Base-by-base conservation (phyloP, 2,888 invertebrate species). In the Dryocosmus kuriphilus region DNA sequence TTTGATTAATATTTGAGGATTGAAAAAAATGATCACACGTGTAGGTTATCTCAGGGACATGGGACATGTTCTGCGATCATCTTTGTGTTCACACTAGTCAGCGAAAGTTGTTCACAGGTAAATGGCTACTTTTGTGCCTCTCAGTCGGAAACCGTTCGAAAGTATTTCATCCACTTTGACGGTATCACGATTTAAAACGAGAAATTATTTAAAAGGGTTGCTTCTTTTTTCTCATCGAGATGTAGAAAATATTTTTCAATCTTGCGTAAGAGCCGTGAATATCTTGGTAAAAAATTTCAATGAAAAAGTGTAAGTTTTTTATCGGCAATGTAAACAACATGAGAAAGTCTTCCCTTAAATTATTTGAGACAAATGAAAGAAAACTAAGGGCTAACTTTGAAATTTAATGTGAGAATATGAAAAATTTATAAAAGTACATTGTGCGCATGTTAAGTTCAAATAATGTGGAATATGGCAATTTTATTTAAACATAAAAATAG, bases 161-260 rank as follows among this genome's bases (percentile, higher is more conserved):
- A 65, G 41, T 41, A 65, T 71, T 71, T 71, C 41, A 71, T 71
- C 19, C 11, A 22, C 24, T 24, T 65, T 71, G 51, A 71, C 30
- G 27, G 30, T 71, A 51, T 71, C 51, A n/a, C 41, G 67, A 51
- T 51, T 65, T 41, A 22, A 65, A 22, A 65, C 65, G 41, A 41
- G 65, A 65, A 41, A 41, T 41, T 11, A 65, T 41, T 65, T 41
- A 41, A 65, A 65, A 65, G 22, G 14, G 41, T 65, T 9, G 38
- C 24, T 62, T 41, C 0, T 65, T 65, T 41, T 22, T 65, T 41
- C 6, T 14, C 41, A 41, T 1, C 38, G 16, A 14, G 3, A 41
- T 6, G 19, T 51, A 14, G 46, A 19, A 38, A 65, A 38, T 41
- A 38, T 65, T 24, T 41, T 65, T 41, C 38, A 14, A 22, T 63